Conservation (phyloP, 2,888 invertebrate genomes). For the Ametastegia equiseti region DNA sequence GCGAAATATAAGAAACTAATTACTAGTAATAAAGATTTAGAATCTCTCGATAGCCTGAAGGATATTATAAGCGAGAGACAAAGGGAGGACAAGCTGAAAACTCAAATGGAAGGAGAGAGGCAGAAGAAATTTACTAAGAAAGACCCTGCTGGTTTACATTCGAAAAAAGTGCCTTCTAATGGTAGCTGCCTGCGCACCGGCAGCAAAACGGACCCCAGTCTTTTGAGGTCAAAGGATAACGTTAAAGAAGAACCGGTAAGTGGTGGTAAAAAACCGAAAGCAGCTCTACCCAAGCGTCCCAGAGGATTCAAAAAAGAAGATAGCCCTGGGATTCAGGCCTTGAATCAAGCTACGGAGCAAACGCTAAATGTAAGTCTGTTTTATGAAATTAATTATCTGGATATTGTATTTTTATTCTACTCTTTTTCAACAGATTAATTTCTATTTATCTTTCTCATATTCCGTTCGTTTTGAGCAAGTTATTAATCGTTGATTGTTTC, state of each 20-base stretch:
- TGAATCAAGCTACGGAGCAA: slow-evolving; percentile 86
- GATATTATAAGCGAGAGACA: slow-evolving; percentile 71
- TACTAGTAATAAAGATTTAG: slow-evolving; percentile 70
- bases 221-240: slow-evolving; percentile 67
- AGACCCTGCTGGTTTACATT: slow-evolving; percentile 64
- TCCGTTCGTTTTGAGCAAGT: no score
- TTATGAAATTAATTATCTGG: background rate
- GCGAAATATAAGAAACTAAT: slow-evolving; percentile 68
- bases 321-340: slow-evolving; percentile 81
- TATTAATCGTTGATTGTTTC: no score
- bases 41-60: slow-evolving; percentile 72
- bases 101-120: slow-evolving; percentile 67
- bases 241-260: slow-evolving; percentile 62
- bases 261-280: slow-evolving; percentile 64
- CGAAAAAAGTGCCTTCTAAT: slow-evolving; percentile 75
- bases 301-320: slow-evolving; percentile 70
- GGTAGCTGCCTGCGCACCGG: slow-evolving; percentile 70
- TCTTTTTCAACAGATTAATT: no score
- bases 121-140: slow-evolving; percentile 65
- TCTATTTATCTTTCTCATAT: no score
- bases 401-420: background rate
- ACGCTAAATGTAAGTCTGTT: slow-evolving; percentile 75
- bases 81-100: slow-evolving; percentile 70
- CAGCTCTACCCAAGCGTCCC: slow-evolving; percentile 63
- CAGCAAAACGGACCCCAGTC: slow-evolving; percentile 67